These are phyloP conservation scores for Phasia obesa DNA, from an alignment of 2,888 invertebrate species.

Conservation along the genomic window DNA sequence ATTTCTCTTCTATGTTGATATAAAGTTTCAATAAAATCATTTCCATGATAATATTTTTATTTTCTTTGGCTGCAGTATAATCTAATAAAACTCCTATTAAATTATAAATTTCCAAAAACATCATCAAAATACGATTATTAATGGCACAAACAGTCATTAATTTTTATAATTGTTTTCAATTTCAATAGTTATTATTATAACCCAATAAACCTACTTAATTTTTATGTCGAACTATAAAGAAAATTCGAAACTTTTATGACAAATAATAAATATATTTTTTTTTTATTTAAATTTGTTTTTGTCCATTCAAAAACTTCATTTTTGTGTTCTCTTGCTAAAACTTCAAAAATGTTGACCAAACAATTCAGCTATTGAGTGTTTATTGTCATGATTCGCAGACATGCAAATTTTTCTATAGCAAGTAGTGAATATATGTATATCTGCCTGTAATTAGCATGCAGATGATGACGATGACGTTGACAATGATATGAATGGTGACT, in stretches of 20 bases:
- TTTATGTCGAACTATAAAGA: constrained; percentile 34
- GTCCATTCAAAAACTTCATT: neutral
- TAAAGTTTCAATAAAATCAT: too few species aligned
- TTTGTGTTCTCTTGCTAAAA: neutral
- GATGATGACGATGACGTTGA: neutral
- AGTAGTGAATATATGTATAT: neutral
- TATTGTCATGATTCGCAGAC: constrained; percentile 53
- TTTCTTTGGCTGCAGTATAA: too few species aligned
- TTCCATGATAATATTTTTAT: too few species aligned
- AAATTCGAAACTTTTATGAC: neutral
- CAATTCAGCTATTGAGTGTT: constrained; percentile 64
- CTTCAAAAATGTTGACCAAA: constrained; percentile 34
- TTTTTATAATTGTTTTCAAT: too few species aligned
- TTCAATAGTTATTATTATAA: constrained; percentile 36
- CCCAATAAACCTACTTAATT: constrained; percentile 46
- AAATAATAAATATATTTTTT: constrained; percentile 1
- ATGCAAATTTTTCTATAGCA: constrained; percentile 3
- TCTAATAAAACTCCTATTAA: too few species aligned
- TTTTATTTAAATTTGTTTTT: constrained; percentile 8
- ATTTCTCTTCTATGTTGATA: too few species aligned
- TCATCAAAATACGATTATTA: neutral
- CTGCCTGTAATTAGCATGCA: neutral
- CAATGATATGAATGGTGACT: neutral
- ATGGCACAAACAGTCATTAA: neutral
- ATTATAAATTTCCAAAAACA: too few species aligned